Evolutionary conservation across 2,888 invertebrate species (phyloP).

Genomic region (Tetanocera ferruginea): DNA sequence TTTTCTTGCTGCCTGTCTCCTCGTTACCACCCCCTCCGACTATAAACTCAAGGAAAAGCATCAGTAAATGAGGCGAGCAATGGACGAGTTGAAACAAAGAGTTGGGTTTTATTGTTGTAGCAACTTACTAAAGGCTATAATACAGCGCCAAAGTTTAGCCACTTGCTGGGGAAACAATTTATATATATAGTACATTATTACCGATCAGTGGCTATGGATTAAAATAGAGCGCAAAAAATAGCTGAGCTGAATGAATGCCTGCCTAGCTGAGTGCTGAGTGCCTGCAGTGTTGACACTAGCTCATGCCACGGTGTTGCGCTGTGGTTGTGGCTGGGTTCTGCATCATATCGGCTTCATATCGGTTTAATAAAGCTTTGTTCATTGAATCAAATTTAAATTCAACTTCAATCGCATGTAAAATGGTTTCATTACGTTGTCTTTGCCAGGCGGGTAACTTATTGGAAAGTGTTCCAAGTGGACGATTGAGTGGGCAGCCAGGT

Average conservation of each 20-base stretch:
- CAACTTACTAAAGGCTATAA: background rate
- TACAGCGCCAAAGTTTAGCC: background rate
- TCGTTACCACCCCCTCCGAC: too few species aligned
- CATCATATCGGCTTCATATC: background rate
- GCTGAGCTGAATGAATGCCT: background rate
- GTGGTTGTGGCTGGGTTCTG: background rate
- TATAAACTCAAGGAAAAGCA: too few species aligned
- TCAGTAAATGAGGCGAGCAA: background rate
- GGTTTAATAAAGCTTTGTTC: slow-evolving; percentile 57
- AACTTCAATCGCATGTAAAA: slow-evolving; percentile 61
- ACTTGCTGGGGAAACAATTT: slow-evolving; percentile 8
- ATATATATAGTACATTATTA: slow-evolving; percentile 25
- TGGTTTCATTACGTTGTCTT: slow-evolving; percentile 48
- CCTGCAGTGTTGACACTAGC: background rate
- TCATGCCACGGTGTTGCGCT: background rate
- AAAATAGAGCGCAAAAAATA: slow-evolving; percentile 5
- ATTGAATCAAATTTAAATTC: slow-evolving; percentile 63
- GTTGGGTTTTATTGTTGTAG: background rate
- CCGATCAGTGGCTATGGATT: slow-evolving; percentile 22
- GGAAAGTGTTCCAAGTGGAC: slow-evolving; percentile 18
- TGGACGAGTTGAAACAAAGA: slow-evolving; percentile 14
- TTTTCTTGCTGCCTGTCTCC: too few species aligned
- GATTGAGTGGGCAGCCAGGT: slow-evolving; percentile 39
- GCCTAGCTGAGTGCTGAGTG: background rate
- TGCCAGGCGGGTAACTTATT: background rate